Evolutionary conservation across 2,888 invertebrate species (phyloP).

Genomic region (Drosophila monieri): DNA sequence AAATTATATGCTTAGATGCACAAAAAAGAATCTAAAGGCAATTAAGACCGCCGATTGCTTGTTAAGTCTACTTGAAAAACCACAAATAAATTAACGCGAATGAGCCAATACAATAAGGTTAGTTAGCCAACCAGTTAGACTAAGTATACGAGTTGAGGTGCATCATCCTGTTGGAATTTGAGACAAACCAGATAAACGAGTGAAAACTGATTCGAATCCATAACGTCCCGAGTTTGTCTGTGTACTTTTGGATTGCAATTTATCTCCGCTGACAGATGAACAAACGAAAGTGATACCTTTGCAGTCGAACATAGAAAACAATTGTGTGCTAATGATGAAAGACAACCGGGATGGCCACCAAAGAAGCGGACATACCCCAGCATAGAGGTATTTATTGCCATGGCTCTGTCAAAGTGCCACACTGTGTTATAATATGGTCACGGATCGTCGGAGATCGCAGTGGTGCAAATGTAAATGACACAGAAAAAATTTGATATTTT

Average conservation of each 20-base stretch:
- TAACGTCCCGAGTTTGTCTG: constrained; percentile 24
- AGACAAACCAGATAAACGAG: constrained; percentile 30
- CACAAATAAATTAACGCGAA: constrained; percentile 29
- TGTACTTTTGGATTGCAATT: constrained; percentile 21
- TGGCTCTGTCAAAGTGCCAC: constrained; percentile 30
- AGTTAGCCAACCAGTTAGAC: constrained; percentile 37
- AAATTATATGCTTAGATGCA: background rate
- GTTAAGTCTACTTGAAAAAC: constrained; percentile 1
- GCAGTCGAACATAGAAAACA: constrained; percentile 53
- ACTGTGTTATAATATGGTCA: constrained; percentile 46
- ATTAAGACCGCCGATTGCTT: constrained; percentile 11
- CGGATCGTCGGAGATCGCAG: constrained; percentile 33
- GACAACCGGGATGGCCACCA: constrained; percentile 37
- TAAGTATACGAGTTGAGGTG: constrained; percentile 11
- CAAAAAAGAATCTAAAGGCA: background rate
- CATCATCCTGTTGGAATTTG: constrained; percentile 57
- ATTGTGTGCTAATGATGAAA: constrained; percentile 66
- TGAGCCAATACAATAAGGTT: constrained; percentile 39
- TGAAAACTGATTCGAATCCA: constrained; percentile 49
- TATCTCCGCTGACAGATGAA: constrained; percentile 34
- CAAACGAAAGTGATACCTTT: constrained; percentile 46
- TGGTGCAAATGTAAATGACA: constrained; percentile 43
- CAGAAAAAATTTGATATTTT: constrained; percentile 48
- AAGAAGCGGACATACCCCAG: constrained; percentile 10
- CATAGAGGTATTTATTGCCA: constrained; percentile 39